Percentiles rank a stretch among this genome's conserved stretches.
phyloP scores from a whole-genome alignment of 2,888 invertebrate species.

The Lochmaea capreae region DNA sequence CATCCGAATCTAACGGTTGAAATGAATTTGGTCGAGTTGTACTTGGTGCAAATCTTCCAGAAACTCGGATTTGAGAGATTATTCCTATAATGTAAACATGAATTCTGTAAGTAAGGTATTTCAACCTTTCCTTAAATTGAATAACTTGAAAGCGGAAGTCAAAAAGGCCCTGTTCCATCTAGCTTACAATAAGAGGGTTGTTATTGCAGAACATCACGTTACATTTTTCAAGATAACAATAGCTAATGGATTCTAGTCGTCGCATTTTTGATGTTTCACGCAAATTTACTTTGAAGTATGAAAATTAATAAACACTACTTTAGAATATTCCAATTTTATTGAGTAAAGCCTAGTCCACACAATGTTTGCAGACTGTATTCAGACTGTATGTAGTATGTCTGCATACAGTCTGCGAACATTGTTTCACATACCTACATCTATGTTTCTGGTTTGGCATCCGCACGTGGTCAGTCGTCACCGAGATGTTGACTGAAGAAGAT shows the following conservation, averaged over 20 bases:
- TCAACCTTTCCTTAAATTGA: background rate
- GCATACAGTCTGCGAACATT: too few relatives aligned
- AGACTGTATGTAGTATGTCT: too few relatives aligned
- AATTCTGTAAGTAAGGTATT: constrained; percentile 1
- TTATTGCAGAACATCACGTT: background rate
- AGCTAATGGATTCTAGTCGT: background rate
- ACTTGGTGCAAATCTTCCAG: background rate
- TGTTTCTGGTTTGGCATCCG: too few relatives aligned
- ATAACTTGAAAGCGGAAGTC: background rate
- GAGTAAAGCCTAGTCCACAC: too few relatives aligned
- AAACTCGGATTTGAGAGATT: background rate
- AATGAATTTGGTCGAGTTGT: too few relatives aligned
- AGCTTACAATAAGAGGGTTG: background rate
- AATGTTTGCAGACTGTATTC: too few relatives aligned
- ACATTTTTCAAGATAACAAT: background rate
- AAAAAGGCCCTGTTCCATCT: background rate
- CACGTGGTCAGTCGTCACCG: too few relatives aligned
- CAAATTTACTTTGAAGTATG: background rate
- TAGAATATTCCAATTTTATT: too few relatives aligned
- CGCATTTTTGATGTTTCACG: background rate
- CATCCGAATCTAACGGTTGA: too few relatives aligned
- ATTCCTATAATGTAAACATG: background rate
- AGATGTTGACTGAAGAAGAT: too few relatives aligned
- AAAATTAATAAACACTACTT: too few relatives aligned
- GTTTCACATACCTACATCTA: too few relatives aligned